Evolutionary conservation across 2,113 vertebrate genomes (phyloP).

Genomic region (Pelecanoides urinatrix): DNA sequence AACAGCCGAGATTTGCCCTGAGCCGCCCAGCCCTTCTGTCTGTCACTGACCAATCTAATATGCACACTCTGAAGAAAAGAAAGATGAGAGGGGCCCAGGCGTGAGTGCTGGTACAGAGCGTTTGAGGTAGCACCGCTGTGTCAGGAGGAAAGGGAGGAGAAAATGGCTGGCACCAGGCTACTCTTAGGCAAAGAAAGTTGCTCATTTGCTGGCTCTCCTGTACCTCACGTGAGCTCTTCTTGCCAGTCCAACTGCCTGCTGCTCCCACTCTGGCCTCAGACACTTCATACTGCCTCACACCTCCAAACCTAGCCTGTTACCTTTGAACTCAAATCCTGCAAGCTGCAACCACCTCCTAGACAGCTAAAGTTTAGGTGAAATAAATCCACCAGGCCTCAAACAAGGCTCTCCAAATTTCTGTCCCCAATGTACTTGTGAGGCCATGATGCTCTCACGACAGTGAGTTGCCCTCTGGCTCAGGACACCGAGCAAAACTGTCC

Average conservation of each 20-base stretch:
- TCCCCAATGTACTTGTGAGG: neutral
- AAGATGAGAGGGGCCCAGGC: neutral
- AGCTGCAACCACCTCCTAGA: neutral
- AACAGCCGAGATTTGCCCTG: neutral
- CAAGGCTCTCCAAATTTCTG: neutral
- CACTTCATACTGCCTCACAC: neutral
- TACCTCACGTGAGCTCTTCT: neutral
- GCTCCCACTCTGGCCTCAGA: neutral
- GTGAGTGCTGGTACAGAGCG: neutral
- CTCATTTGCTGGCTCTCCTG: neutral
- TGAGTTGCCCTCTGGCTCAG: neutral
- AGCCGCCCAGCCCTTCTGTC: neutral
- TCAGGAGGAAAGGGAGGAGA: neutral
- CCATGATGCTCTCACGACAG: neutral
- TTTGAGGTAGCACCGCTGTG: neutral
- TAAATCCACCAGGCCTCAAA: neutral
- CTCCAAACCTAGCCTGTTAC: neutral
- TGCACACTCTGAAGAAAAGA: neutral
- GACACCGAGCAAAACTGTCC: neutral
- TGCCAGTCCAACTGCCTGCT: neutral
- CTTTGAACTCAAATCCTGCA: neutral
- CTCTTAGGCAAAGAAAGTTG: neutral
- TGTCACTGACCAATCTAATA: neutral
- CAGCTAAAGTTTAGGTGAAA: neutral
- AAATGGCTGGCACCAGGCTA: neutral